Conservation (phyloP, 2,113 vertebrate species). For the Murina feae region DNA sequence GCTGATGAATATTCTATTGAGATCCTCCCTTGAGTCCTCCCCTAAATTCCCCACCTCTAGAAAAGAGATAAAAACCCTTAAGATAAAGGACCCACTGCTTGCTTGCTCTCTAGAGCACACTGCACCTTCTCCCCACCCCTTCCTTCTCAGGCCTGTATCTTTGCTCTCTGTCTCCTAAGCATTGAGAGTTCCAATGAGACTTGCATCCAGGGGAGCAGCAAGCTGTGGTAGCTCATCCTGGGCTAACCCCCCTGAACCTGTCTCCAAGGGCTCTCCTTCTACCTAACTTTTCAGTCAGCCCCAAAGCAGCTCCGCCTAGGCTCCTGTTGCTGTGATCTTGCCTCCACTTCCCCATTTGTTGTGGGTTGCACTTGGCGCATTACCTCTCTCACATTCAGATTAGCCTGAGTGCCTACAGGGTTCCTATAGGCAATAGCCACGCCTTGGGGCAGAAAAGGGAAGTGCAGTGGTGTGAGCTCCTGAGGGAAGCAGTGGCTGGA, state of each 20-base stretch:
- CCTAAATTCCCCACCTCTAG: background rate
- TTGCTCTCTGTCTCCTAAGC: background rate
- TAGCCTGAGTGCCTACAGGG: background rate
- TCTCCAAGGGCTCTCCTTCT: background rate
- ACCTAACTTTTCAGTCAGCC: background rate
- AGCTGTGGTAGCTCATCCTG: background rate
- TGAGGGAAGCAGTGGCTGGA: too few species aligned
- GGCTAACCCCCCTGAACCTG: background rate
- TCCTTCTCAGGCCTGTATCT: background rate
- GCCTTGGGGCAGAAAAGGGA: background rate
- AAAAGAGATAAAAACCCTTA: background rate
- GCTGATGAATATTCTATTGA: background rate
- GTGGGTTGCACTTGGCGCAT: accelerated
- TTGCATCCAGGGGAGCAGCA: background rate
- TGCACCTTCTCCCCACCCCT: background rate
- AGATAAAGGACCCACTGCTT: background rate
- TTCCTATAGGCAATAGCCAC: background rate
- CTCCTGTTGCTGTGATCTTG: background rate
- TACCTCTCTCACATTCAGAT: background rate
- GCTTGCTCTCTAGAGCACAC: background rate
- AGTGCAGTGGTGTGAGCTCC: too few species aligned
- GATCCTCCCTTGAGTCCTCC: background rate
- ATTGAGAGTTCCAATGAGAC: background rate
- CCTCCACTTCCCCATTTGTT: too few species aligned
- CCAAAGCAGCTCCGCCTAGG: background rate